phyloP scores from a whole-genome alignment of 2,113 vertebrate species.

The Nymphicus hollandicus region DNA sequence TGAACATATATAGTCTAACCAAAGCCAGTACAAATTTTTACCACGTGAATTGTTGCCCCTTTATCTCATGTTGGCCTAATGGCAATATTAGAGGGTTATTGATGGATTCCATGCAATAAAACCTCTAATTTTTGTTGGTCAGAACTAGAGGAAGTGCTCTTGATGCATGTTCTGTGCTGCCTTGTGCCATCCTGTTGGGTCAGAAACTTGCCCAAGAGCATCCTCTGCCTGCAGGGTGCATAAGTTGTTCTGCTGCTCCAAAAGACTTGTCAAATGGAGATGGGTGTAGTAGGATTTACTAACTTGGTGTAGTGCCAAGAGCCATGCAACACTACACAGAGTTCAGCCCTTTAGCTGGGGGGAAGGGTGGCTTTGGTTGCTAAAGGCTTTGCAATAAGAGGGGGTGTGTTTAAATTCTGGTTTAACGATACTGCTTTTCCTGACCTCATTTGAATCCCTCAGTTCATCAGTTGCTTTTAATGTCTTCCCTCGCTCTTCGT shows the following conservation, averaged over 20 bases:
- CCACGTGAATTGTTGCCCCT: neutral
- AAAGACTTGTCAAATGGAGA: neutral
- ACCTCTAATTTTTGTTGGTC: neutral
- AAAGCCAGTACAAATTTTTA: neutral
- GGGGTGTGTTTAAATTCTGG: neutral
- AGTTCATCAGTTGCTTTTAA: neutral
- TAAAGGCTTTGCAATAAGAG: neutral
- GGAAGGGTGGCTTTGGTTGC: neutral
- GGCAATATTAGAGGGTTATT: neutral
- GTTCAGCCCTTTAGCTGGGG: neutral
- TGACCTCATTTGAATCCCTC: neutral
- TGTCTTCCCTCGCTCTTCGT: neutral
- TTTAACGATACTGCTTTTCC: neutral
- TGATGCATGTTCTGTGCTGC: neutral
- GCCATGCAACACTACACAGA: neutral
- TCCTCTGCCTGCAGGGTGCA: neutral
- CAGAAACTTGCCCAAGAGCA: neutral
- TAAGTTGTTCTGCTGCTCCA: neutral
- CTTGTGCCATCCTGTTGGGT: neutral
- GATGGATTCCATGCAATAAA: neutral
- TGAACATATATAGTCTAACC: no score
- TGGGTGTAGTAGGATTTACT: neutral
- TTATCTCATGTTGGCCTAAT: neutral
- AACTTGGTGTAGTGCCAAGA: neutral
- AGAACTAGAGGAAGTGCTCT: neutral